Percentiles rank a stretch among this genome's conserved stretches.
Conservation (phyloP, 2,888 invertebrate genomes). For the Diaperis boleti region DNA sequence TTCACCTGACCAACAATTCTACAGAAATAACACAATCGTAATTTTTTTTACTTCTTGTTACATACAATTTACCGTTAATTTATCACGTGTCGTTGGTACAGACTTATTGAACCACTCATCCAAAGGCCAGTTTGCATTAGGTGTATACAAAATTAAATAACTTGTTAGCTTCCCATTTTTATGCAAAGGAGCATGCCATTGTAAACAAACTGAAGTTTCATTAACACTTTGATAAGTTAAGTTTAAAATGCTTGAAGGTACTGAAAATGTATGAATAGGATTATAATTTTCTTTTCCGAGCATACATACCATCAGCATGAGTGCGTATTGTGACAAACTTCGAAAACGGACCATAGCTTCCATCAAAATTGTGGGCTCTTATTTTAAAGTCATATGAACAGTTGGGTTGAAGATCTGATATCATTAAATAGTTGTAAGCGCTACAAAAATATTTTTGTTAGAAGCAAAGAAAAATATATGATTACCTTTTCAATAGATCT, state of each 20-base stretch:
- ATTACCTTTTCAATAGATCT: conserved; percentile 54
- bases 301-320: conserved; percentile 72
- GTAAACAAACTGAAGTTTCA: conserved; percentile 68
- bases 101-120: conserved; percentile 61
- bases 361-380: conserved; percentile 69
- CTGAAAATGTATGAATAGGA: no score
- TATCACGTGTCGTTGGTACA: conserved; percentile 54
- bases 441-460: conserved; percentile 46
- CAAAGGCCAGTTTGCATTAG: conserved; percentile 63
- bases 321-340: conserved; percentile 74
- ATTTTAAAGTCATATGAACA: conserved; percentile 80
- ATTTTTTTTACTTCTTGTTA: no score
- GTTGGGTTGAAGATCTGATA: conserved; percentile 75
- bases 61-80: conserved; percentile 31
- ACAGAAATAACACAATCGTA: conserved; percentile 25
- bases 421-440: conserved; percentile 65
- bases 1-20: conserved; percentile 54
- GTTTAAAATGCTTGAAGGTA: conserved; percentile 70
- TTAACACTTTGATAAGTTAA: conserved; percentile 69
- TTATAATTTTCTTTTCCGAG: no score
- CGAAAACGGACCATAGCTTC: conserved; percentile 71
- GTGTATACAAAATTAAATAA: conserved; percentile 71
- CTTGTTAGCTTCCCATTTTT: conserved; percentile 70
- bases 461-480: neutral
- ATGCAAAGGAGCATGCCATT: conserved; percentile 71